Percentiles rank a stretch among this genome's conserved stretches.
These are phyloP conservation scores for Lepidurus arcticus DNA, from an alignment of 1,140 invertebrate species.

Conservation along the genomic window DNA sequence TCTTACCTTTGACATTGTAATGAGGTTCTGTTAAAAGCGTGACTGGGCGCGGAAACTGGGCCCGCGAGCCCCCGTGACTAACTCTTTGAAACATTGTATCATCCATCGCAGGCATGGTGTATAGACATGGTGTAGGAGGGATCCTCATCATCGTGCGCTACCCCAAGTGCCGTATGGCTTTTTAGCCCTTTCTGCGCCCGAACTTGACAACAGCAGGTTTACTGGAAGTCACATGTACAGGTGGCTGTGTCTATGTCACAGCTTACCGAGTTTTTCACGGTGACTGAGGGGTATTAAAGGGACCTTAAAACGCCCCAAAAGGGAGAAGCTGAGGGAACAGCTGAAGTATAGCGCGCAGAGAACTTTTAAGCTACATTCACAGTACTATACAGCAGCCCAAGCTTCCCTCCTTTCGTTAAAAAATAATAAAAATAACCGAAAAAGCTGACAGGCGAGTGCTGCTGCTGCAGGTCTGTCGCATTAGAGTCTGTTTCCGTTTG, in stretches of 20 bases:
- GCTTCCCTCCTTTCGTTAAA: not conserved
- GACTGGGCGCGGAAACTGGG: slow-evolving; percentile 13
- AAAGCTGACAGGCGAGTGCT: not conserved
- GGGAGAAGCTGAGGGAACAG: not conserved
- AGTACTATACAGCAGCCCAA: not conserved
- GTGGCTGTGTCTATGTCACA: slow-evolving; percentile 6
- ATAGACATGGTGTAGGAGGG: not conserved
- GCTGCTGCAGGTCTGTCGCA: not conserved
- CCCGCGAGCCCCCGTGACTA: not conserved
- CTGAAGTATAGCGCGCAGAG: not conserved
- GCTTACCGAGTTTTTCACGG: slow-evolving; percentile 18
- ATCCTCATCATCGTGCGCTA: not conserved
- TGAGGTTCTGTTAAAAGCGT: not conserved
- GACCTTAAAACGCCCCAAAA: not conserved
- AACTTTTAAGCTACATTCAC: not conserved
- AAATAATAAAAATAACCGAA: not conserved
- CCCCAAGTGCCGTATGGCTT: not conserved
- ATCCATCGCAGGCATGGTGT: not conserved
- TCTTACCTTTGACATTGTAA: slow-evolving; percentile 11
- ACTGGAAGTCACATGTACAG: slow-evolving; percentile 10
- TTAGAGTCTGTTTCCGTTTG: slow-evolving; percentile 1
- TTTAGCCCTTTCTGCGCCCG: not conserved
- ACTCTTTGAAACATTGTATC: slow-evolving; percentile 2
- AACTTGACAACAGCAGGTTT: not conserved
- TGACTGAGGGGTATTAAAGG: not conserved